Percentiles rank a stretch among this genome's conserved stretches.
Evolutionary conservation across 2,888 invertebrate genomes (phyloP).

Genomic region (Trichopoda pennipes): DNA sequence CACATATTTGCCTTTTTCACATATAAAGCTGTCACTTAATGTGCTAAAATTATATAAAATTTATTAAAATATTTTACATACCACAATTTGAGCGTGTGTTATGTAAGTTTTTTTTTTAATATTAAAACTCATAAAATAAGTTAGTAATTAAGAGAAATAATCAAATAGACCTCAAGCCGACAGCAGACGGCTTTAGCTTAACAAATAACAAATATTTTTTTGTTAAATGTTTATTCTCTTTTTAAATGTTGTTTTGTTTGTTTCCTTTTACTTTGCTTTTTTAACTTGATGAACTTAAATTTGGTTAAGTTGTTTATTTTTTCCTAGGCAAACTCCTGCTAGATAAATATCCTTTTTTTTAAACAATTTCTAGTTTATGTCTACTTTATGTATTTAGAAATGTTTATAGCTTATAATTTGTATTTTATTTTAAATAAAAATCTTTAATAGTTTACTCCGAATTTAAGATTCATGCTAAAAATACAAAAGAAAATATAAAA

Average conservation of each 20-base stretch:
- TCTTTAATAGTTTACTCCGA: no score
- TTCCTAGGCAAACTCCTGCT: no score
- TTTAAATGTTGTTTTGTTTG: not conserved
- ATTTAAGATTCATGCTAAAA: no score
- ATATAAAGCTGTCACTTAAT: slow-evolving; percentile 61
- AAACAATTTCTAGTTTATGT: no score
- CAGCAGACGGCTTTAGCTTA: slow-evolving; percentile 2
- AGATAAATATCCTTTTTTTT: no score
- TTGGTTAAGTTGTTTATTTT: no score
- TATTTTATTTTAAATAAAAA: no score
- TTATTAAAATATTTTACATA: slow-evolving; percentile 51
- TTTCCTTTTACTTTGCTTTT: no score
- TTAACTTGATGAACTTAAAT: no score
- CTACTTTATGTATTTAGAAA: no score
- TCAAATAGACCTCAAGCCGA: slow-evolving; percentile 19
- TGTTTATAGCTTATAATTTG: no score
- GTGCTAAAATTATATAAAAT: slow-evolving; percentile 59
- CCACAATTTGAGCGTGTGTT: slow-evolving; percentile 11
- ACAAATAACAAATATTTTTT: slow-evolving; percentile 28
- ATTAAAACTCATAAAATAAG: slow-evolving; percentile 76
- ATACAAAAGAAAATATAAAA: no score
- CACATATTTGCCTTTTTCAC: not conserved
- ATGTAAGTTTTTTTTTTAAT: slow-evolving; percentile 55
- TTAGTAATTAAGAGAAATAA: slow-evolving; percentile 73
- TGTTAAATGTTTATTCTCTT: slow-evolving; percentile 4